phyloP scores from a whole-genome alignment of 2,113 vertebrate genomes.

The Synchiropus splendidus region DNA sequence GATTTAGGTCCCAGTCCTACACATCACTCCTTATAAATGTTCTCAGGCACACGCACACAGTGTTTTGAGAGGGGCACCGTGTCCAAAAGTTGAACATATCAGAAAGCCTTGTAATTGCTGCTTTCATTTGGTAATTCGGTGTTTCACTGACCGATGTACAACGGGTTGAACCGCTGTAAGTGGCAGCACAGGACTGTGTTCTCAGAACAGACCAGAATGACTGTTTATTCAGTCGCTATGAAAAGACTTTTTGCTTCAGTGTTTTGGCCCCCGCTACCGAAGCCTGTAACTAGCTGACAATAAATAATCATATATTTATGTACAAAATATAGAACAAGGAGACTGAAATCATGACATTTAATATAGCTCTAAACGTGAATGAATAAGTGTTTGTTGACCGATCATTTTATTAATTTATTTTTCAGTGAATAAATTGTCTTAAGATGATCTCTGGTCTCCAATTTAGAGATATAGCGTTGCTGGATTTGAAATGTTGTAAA shows the following conservation, averaged over 20 bases:
- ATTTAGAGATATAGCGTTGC: too few relatives aligned
- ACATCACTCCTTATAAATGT: slow-evolving; percentile 20
- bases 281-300: slow-evolving; percentile 34
- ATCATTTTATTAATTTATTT: too few relatives aligned
- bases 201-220: slow-evolving; percentile 37
- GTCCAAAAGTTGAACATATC: slow-evolving; percentile 55
- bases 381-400: too few relatives aligned
- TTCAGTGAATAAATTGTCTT: too few relatives aligned
- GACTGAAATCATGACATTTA: too few relatives aligned
- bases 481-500: too few relatives aligned
- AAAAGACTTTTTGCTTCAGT: slow-evolving; percentile 32
- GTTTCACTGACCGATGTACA: slow-evolving; percentile 52
- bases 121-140: slow-evolving; percentile 43
- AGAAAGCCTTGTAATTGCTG: slow-evolving; percentile 58
- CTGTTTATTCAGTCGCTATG: slow-evolving; percentile 42
- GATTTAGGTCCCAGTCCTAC: slow-evolving; percentile 49
- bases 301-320: slow-evolving; percentile 11
- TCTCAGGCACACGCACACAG: slow-evolving; percentile 17
- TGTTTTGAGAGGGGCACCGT: slow-evolving; percentile 28
- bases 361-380: too few relatives aligned
- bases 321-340: too few relatives aligned
- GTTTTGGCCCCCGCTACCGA: slow-evolving; percentile 15
- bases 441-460: too few relatives aligned
- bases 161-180: slow-evolving; percentile 49
- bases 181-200: slow-evolving; percentile 35